These are phyloP conservation scores for Erpornis zantholeuca DNA, from an alignment of 2,113 vertebrate species.

Conservation along the genomic window DNA sequence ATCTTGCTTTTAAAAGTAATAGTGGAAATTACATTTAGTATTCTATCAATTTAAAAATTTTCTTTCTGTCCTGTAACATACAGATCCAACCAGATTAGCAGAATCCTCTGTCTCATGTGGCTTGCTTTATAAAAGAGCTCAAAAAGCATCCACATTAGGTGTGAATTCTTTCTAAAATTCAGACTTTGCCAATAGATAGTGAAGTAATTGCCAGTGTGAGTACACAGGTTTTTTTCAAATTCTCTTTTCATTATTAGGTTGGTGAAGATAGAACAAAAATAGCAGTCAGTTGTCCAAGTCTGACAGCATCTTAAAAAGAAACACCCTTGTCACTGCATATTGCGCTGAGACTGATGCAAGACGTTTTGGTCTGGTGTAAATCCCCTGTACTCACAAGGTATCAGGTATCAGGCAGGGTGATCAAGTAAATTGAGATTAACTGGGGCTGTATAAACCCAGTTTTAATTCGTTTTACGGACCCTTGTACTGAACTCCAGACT, in stretches of 20 bases:
- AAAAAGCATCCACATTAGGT: not conserved
- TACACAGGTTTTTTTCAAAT: not conserved
- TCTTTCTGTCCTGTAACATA: not conserved
- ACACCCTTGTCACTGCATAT: not conserved
- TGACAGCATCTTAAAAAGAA: not conserved
- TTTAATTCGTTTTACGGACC: not conserved
- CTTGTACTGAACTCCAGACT: not conserved
- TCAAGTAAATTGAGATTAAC: not conserved
- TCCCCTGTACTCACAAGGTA: not conserved
- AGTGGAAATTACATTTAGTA: not conserved
- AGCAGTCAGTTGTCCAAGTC: not conserved
- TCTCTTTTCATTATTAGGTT: not conserved
- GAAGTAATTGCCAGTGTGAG: not conserved
- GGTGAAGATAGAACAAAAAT: not conserved
- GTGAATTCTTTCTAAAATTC: not conserved
- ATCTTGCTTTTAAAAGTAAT: not conserved
- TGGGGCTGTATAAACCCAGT: not conserved
- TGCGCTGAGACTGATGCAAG: not conserved
- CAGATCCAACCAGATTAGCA: not conserved
- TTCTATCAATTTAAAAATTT: not conserved
- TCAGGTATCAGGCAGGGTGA: not conserved
- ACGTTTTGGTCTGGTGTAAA: not conserved
- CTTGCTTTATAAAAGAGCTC: not conserved
- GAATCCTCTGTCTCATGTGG: not conserved
- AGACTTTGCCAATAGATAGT: not conserved